phyloP scores from a whole-genome alignment of 2,888 invertebrate species.

The Papilio demoleus region DNA sequence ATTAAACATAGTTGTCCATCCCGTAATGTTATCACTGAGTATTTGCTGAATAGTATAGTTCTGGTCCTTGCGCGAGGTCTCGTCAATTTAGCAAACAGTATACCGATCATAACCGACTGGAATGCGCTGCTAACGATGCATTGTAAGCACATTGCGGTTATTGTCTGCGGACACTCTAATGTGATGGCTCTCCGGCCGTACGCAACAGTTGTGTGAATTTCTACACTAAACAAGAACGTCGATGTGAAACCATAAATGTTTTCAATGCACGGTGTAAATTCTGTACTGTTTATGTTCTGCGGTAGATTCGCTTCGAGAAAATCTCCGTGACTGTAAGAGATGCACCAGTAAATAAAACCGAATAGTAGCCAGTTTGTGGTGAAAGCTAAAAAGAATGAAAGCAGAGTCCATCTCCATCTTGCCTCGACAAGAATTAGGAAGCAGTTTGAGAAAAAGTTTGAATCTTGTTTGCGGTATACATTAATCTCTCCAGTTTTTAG shows the following conservation, averaged over 20 bases:
- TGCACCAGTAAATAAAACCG: constrained; percentile 95
- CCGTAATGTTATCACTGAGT: constrained; percentile 93
- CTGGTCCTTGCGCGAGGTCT: constrained; percentile 97
- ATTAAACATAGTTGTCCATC: constrained; percentile 93
- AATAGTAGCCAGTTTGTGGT: constrained; percentile 94
- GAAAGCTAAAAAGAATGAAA: constrained; percentile 93
- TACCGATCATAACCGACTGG: constrained; percentile 92
- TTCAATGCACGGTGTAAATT: constrained; percentile 93
- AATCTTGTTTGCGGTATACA: constrained; percentile 85
- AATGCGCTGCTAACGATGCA: constrained; percentile 96
- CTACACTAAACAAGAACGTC: constrained; percentile 96
- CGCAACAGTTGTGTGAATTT: constrained; percentile 97
- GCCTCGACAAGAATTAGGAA: constrained; percentile 93
- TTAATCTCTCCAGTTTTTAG: constrained; percentile 95
- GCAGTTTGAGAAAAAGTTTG: constrained; percentile 88
- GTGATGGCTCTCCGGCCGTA: constrained; percentile 94
- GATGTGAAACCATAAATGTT: constrained; percentile 95
- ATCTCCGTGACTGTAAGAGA: constrained; percentile 95
- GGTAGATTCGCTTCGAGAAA: constrained; percentile 86
- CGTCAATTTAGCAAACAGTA: constrained; percentile 97
- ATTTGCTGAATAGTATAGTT: constrained; percentile 95
- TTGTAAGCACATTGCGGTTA: constrained; percentile 97
- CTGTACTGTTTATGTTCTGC: constrained; percentile 75
- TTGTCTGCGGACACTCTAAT: constrained; percentile 96
- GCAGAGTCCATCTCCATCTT: constrained; percentile 95